Evolutionary conservation across 2,888 invertebrate genomes (phyloP).

Genomic region (Caenorhabditis sp.): DNA sequence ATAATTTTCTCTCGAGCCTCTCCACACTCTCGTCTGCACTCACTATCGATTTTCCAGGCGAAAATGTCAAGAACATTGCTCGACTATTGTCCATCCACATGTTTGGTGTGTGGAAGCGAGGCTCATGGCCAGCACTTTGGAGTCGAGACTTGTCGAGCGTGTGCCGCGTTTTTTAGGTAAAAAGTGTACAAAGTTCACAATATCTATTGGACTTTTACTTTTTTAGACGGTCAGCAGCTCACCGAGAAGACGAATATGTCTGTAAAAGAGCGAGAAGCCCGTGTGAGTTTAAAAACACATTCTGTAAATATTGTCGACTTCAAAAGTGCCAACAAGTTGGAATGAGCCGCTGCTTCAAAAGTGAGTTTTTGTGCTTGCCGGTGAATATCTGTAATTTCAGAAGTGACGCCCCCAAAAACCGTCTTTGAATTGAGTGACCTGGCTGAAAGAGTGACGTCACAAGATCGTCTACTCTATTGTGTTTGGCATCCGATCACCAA

Average conservation of each 20-base stretch:
- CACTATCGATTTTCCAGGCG: too few relatives aligned
- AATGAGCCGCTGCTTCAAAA: constrained; percentile 17
- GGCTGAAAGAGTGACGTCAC: constrained; percentile 2
- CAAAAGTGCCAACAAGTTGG: constrained; percentile 29
- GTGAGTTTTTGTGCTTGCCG: background rate
- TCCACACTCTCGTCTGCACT: too few relatives aligned
- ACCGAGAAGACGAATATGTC: background rate
- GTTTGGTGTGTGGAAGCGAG: constrained; percentile 5
- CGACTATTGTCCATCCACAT: too few relatives aligned
- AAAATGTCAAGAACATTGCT: background rate
- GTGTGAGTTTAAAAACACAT: background rate
- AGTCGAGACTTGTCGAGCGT: constrained; percentile 32
- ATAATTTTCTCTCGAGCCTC: too few relatives aligned
- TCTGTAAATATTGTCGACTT: constrained; percentile 31
- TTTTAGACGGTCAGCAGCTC: background rate
- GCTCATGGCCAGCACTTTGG: constrained; percentile 35
- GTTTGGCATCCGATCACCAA: constrained; percentile 9
- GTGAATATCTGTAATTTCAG: background rate
- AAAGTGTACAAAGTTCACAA: background rate
- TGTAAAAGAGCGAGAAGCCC: background rate
- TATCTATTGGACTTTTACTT: background rate
- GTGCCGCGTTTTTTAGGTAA: constrained; percentile 41
- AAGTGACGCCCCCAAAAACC: background rate
- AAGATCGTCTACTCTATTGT: constrained; percentile 10
- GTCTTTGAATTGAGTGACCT: background rate